Base-by-base conservation (phyloP, 2,888 invertebrate genomes). In the Yponomeuta sedellus region DNA sequence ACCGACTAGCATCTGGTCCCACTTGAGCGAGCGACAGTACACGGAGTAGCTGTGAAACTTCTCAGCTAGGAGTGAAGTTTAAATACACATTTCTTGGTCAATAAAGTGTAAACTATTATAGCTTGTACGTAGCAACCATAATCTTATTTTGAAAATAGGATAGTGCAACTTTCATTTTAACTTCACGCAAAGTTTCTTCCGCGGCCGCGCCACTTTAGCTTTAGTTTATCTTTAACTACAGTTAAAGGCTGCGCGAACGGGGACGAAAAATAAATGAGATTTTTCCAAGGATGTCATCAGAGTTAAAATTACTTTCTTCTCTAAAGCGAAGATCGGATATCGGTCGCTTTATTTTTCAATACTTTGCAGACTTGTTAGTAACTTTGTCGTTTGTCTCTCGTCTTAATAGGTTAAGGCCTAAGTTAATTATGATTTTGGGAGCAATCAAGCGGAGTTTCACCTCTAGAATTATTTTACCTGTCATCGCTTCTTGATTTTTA, bases 301-400 rank as follows among this genome's bases (percentile, higher is more conserved):
- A 86, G 84, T 86, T 88, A 74, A 85, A 87, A 86, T 88, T 86
- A 86, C 87, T 84, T 86, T 86, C 81, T 84, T 85, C 82, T 80
- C 77, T 16, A 4, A 78, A 79, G 81, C 77, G 82, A 83, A 86
- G 83, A 87, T 88, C 86, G 85, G 84, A 85, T 85, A 85, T 83
- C 83, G 80, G 72, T 76, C 78, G 28, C 28, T 81, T 79, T 84
- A 85, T 86, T 86, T 86, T 87, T 87, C 85, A 85, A 86, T 87
- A 87, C 85, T 85, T 83, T 78, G 79, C 16, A 77, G 78, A 83
- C 28, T 34, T 25, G 25, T 61, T 34, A 34, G 28, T 2, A 61
- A 28, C 22, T 61, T 28, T 11, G n/a, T 61, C 34, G 16, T 11
- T 61, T 52, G 16, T 16, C 44, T 12, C 44, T 52, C 16, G 16